These are phyloP conservation scores for Epistrophe grossulariae DNA, from an alignment of 2,888 invertebrate species.

Conservation along the genomic window DNA sequence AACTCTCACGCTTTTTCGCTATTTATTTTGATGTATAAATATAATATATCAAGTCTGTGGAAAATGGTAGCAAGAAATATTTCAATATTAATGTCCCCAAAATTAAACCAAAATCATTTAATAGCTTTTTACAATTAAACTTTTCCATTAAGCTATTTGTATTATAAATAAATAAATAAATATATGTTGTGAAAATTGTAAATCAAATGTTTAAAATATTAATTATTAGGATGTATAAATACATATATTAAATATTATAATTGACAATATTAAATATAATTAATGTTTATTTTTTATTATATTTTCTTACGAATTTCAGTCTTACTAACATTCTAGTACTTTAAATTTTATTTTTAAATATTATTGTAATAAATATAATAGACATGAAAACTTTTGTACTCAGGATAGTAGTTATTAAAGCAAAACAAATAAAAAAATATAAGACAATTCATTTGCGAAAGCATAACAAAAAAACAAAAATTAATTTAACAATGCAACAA, in stretches of 20 bases:
- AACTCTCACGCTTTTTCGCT: neutral
- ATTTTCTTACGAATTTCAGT: conserved; percentile 2
- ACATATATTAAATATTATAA: conserved; percentile 55
- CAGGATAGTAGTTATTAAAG: conserved; percentile 69
- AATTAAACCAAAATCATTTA: neutral
- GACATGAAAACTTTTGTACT: conserved; percentile 69
- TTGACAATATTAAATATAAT: conserved; percentile 71
- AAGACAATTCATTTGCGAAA: neutral
- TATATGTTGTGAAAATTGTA: conserved; percentile 26
- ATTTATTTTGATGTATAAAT: conserved; percentile 1
- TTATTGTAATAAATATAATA: neutral
- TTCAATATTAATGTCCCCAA: neutral
- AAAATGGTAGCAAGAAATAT: neutral
- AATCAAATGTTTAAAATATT: conserved; percentile 24
- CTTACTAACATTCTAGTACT: neutral
- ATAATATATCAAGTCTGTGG: neutral
- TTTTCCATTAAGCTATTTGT: conserved; percentile 43
- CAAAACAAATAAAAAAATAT: neutral
- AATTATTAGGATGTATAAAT: conserved; percentile 14
- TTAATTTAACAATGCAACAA: conserved; percentile 13
- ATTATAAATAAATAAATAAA: conserved; percentile 11
- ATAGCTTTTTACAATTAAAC: conserved; percentile 59
- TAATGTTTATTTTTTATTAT: neutral
- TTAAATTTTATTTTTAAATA: neutral
- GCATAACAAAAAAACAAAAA: neutral